Evolutionary conservation across 1,140 invertebrate genomes (phyloP), one percentile per base, ranked within the genome.

Genomic region (Macrosteles quadrilineatus): DNA sequence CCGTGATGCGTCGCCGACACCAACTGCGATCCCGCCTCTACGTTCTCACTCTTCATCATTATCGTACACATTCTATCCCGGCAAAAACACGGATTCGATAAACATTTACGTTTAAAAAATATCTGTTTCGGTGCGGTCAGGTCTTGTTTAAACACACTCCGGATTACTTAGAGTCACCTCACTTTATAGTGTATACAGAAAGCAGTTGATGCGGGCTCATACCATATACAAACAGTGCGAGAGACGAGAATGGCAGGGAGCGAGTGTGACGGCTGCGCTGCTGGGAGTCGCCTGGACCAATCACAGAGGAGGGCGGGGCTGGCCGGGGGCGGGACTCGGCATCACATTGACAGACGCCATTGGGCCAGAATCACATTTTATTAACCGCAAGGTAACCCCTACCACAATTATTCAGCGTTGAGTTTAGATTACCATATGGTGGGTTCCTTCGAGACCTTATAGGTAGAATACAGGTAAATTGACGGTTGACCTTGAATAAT

Each of bases 61-160:
- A 36, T 36, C 32, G 32, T 36, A 36, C 32, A 36, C 29, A 68
- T 50, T 57, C 23, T 53, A 47, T 67, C 29, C 17, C 29, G 32
- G 65, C 65, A 67, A 67, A 57, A 57, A 31, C 47, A 31, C 32
- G 4, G 55, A 45, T 57, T 68, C 67, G 19, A 47, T 32, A 47
- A 67, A 50, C 36, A 67, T 67, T 55, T 55, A 67, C 67, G 50
- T 55, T 6, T 50, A 31, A 57, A 55, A 68, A 68, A 68, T 50
- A 32, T 55, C 67, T 57, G 47, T 64, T 64, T 64, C 32, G 59
- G 29, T 64, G 59, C 31, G 59, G 59, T 36, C 47, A 19, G 17
- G 17, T 50, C 17, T 50, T 50, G 47, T 50, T 23, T 23, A 50
- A 50, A 32, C 31, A 64, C 29, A 64, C 59, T 29, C 31, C 29